Base-by-base conservation (phyloP, 2,888 invertebrate species). In the Rhodophaea formosa region DNA sequence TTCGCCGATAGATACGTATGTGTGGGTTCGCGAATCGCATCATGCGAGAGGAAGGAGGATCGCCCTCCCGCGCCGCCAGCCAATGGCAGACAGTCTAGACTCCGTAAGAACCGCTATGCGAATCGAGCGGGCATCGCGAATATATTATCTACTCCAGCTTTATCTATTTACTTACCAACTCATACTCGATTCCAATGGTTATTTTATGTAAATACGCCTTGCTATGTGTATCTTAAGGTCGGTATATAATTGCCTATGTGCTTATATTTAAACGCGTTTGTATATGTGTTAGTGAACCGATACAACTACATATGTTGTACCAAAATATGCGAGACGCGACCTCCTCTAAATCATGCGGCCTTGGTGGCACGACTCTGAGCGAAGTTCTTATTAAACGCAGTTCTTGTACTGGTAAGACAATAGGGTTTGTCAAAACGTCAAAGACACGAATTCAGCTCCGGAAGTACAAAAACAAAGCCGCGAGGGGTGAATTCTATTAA, bases 11-110 rank as follows among this genome's bases (percentile, higher is more conserved):
- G 66, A 60, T 65, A 69, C 69, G 74, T 74, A 69, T 76, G 76
- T 79, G 73, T 72, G 74, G 66, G 79, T 84, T 86, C 82, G 89
- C 89, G 86, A 89, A 88, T 88, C 84, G 80, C 69, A 84, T 86
- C 82, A 87, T 75, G 70, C 80, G 88, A 90, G 90, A 90, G 89
- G 83, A 84, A 75, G 86, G 89, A 90, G 90, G 88, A 88, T 88
- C 86, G 88, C 88, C 90, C 90, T 90, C 88, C 83, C 82, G 77
- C 73, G 71, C 70, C 71, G 72, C 65, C 73, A 71, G 77, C 90
- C 90, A 91, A 90, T 90, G 65, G 75, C 75, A 78, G 74, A 67
- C 77, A 72, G 79, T 78, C 77, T 78, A 79, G 76, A 73, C 79
- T 60, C 69, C 70, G 69, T 70, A 74, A 75, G 67, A 76, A 54